phyloP scores from a whole-genome alignment of 2,113 vertebrate genomes.

The Dromaius novaehollandiae region DNA sequence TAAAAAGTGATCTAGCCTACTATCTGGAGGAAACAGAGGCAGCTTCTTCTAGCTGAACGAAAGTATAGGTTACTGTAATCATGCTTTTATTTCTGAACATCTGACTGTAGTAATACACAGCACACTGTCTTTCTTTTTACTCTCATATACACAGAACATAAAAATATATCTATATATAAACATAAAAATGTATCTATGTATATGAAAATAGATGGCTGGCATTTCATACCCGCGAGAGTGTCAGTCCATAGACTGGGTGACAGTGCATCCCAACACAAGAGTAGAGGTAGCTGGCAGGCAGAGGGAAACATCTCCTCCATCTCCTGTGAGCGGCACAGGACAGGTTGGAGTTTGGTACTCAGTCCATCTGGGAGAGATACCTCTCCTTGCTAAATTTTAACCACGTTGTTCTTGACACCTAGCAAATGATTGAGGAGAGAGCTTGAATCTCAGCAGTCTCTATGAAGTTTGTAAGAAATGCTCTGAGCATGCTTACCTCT shows the following conservation, averaged over 20 bases:
- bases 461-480: too few relatives aligned
- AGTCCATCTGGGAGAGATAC: accelerated
- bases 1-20: neutral
- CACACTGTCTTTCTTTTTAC: neutral
- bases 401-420: neutral
- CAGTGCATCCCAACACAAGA: too few relatives aligned
- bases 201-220: neutral
- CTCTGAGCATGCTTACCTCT: neutral
- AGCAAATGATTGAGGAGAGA: neutral
- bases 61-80: neutral
- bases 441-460: neutral
- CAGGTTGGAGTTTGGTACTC: neutral
- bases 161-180: too few relatives aligned
- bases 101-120: neutral
- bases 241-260: too few relatives aligned
- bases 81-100: neutral
- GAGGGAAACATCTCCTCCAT: neutral
- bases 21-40: neutral
- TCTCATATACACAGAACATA: too few relatives aligned
- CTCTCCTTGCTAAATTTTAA: neutral
- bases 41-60: neutral
- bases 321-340: neutral
- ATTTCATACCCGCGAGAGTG: neutral
- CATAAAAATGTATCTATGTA: too few relatives aligned
- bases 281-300: neutral